Base-by-base conservation (phyloP, 2,888 invertebrate genomes). In the Notodonta dromedarius region DNA sequence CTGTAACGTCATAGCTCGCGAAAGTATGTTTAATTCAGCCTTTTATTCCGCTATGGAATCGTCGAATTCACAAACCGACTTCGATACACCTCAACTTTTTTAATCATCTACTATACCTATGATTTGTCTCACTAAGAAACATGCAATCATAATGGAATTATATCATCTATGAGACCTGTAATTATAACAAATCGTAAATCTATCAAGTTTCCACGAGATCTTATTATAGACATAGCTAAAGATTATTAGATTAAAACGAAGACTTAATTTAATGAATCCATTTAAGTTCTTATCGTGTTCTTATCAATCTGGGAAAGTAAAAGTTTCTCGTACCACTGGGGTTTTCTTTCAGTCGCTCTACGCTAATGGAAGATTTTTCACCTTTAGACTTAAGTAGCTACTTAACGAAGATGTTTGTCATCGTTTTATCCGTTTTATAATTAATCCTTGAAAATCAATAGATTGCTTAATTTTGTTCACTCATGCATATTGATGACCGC, bases 221-320 rank as follows among this genome's bases (percentile, higher is more conserved):
- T n/a, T 46, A n/a, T 46, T 46, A 13, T 11, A 46, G n/a, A 16
- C 16, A 4, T 16, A 52, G 11, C 44, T 55, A n/a, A 44, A 42
- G 35, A 52, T 52, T 11, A 52, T 9, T 9, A 57, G 14, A 52
- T 50, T 56, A 56, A 42, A 59, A 60, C 46, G 24, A 6, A 46
- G 24, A 24, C 40, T 60, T 46, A 53, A 57, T 53, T 57, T 8
- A 51, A 4, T 55, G 35, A 55, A 51, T 51, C 51, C 57, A 61
- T 60, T 14, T 24, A 57, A 54, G 50, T 61, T 57, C 54, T 12
- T 61, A 61, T 60, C 57, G 53, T 40, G 50, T 50, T 54, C 50
- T n/a, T 54, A 54, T 53, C 54, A 54, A 61, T 58, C 53, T 51
- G 13, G 24, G 12, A 53, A 58, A 55, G 42, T 42, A 51, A 57